Evolutionary conservation across 2,797 vertebrate genomes (phyloP), one percentile per base, ranked within the genome.

Genomic region (Acanthopagrus latus): DNA sequence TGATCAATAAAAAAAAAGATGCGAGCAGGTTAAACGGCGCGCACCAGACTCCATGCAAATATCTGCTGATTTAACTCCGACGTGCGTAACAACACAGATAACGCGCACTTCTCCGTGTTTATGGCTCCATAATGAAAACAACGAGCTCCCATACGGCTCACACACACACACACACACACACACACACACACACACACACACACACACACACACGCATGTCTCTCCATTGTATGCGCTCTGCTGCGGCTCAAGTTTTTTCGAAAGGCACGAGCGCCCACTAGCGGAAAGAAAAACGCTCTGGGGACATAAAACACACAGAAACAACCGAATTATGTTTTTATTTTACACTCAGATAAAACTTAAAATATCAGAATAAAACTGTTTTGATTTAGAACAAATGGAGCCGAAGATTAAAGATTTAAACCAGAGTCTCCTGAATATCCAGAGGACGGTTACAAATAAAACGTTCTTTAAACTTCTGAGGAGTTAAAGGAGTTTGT

Each of bases 231-330:
- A 13, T 2, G 46, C 29, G 0, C 13, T 10, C 4, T 7, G 23
- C 0, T 17, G 64, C 52, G 21, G 2, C 1, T 43, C 60, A 3
- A 7, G 59, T 11, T 93, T 72, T 90, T 87, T 12, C 73, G 67
- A 76, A 93, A 91, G 94, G 23, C 94, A 95, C 93, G 95, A 98
- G 97, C 95, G 91, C 97, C 11, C 0, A 3, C 27, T 96, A 96
- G 96, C 94, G 97, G 90, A 58, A 27, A 60, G 46, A 44, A 44
- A 43, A 43, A 1, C 41, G 0, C 25, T 1, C 21, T 3, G 54
- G 29, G 29, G 29, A 29, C 29, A 29, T 3, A 29, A 63, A 1
- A 59, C 27, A n/a, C 55, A 17, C n/a, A 63, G 1, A 55, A 29
- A 47, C 52, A 18, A 17, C 27, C 4, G 2, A 70, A 44, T 21